A percentile compares a stretch with the other conserved stretches of the same genome.
Evolutionary conservation across 1,140 invertebrate genomes (phyloP).

Genomic region (Zaprionus inermis): DNA sequence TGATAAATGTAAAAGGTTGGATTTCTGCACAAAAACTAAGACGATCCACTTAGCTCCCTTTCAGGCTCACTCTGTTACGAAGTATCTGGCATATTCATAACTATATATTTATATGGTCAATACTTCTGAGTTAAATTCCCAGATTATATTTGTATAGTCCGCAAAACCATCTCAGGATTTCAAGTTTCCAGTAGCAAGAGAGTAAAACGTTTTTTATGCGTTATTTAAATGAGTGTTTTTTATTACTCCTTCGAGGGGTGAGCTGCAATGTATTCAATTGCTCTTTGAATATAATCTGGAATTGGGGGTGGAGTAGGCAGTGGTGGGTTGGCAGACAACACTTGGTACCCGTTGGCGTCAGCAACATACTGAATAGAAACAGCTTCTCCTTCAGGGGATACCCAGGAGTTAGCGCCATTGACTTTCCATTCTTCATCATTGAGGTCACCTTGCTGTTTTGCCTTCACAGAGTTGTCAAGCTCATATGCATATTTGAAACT

Average conservation of each 20-base stretch:
- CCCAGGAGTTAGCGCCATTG: slow-evolving; percentile 89
- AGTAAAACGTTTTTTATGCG: neutral
- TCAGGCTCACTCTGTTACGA: too few species aligned
- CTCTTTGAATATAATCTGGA: slow-evolving; percentile 86
- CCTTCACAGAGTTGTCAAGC: slow-evolving; percentile 91
- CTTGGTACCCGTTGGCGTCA: slow-evolving; percentile 90
- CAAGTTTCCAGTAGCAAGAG: neutral
- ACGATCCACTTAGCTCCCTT: too few species aligned
- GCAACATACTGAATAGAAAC: slow-evolving; percentile 80
- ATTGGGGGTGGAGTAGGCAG: slow-evolving; percentile 88
- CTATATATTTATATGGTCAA: too few species aligned
- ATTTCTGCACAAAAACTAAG: too few species aligned
- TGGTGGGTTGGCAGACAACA: slow-evolving; percentile 85
- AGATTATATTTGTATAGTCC: too few species aligned
- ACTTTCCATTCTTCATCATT: slow-evolving; percentile 88
- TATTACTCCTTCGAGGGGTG: slow-evolving; percentile 48
- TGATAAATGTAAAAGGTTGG: too few species aligned
- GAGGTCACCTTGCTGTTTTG: slow-evolving; percentile 90
- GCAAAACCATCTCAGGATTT: too few species aligned
- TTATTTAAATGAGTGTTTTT: slow-evolving; percentile 48
- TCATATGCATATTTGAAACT: slow-evolving; percentile 85
- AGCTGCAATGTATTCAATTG: slow-evolving; percentile 85
- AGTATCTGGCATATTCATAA: too few species aligned
- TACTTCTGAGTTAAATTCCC: too few species aligned
- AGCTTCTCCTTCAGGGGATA: slow-evolving; percentile 87